Percentiles rank a stretch among this genome's conserved stretches.
Evolutionary conservation across 37 sponge, comb jelly and placozoan species (phyloP).

Genomic region (Halisarca cf. caerulea): DNA sequence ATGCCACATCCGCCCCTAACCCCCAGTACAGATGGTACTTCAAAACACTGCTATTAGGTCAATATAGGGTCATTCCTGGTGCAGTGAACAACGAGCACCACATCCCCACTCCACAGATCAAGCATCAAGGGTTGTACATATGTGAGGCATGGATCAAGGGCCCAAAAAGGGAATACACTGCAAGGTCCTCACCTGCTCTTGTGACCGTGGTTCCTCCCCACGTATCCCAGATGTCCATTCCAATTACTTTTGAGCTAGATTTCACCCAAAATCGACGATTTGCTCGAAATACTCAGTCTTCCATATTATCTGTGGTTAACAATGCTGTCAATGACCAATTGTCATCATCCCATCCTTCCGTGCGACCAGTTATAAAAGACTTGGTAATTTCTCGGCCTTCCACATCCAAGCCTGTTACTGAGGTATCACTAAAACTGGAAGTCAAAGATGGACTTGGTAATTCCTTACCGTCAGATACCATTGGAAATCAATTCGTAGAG

Average conservation of each 20-base stretch:
- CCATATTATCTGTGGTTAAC: neutral
- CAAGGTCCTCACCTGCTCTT: neutral
- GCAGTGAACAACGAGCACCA: neutral
- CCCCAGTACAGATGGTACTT: conserved; percentile 12
- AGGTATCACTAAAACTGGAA: too few species aligned
- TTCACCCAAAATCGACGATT: neutral
- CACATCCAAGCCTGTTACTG: too few species aligned
- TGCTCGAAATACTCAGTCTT: neutral
- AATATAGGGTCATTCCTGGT: neutral
- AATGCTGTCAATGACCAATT: neutral
- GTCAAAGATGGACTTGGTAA: too few species aligned
- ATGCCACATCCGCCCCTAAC: neutral
- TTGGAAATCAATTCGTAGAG: too few species aligned
- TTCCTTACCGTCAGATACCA: too few species aligned
- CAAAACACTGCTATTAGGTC: neutral
- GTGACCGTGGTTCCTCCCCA: neutral
- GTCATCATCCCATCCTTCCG: too few species aligned
- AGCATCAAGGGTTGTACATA: neutral
- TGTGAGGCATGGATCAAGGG: neutral
- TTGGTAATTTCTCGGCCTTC: too few species aligned
- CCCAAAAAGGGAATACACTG: neutral
- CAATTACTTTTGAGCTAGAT: neutral
- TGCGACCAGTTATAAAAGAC: too few species aligned
- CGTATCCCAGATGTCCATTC: neutral
- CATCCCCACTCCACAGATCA: neutral